Conservation (phyloP, 1,140 invertebrate genomes). For the Hylaeus volcanicus region DNA sequence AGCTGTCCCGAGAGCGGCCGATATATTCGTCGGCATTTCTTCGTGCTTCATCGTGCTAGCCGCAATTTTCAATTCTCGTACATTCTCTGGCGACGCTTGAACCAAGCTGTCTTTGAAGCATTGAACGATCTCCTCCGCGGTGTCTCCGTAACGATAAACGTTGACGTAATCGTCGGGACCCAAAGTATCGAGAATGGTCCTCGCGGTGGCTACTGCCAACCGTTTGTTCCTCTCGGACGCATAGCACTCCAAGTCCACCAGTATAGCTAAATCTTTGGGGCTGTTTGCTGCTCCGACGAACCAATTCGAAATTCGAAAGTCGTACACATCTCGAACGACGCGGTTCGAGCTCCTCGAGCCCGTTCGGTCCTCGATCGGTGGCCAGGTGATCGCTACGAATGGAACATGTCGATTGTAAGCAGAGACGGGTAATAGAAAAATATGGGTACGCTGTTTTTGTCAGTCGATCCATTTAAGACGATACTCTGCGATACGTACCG, state of each 20-base stretch:
- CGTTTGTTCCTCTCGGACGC: constrained; percentile 92
- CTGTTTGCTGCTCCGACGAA: constrained; percentile 98
- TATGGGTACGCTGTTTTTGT: no score
- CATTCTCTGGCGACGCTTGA: constrained; percentile 92
- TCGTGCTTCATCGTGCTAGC: constrained; percentile 85
- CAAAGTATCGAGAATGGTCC: constrained; percentile 95
- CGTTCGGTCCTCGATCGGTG: constrained; percentile 81
- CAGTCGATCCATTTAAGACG: no score
- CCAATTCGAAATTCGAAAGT: constrained; percentile 93
- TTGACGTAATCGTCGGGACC: constrained; percentile 98
- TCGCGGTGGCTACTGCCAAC: constrained; percentile 92
- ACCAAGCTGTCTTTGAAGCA: constrained; percentile 95
- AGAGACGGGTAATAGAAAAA: background rate
- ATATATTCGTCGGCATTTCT: constrained; percentile 94
- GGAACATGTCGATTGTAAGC: background rate
- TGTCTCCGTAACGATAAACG: constrained; percentile 91
- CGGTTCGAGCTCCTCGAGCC: constrained; percentile 74
- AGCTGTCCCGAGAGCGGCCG: constrained; percentile 92
- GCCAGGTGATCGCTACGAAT: constrained; percentile 86
- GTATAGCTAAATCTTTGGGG: constrained; percentile 96
- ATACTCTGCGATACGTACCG: constrained; percentile 81
- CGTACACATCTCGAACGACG: constrained; percentile 87
- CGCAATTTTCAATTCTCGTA: constrained; percentile 89
- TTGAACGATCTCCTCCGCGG: constrained; percentile 87
- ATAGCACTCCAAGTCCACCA: constrained; percentile 94